phyloP scores from a whole-genome alignment of 2,113 vertebrate genomes.

The Gobius niger region DNA sequence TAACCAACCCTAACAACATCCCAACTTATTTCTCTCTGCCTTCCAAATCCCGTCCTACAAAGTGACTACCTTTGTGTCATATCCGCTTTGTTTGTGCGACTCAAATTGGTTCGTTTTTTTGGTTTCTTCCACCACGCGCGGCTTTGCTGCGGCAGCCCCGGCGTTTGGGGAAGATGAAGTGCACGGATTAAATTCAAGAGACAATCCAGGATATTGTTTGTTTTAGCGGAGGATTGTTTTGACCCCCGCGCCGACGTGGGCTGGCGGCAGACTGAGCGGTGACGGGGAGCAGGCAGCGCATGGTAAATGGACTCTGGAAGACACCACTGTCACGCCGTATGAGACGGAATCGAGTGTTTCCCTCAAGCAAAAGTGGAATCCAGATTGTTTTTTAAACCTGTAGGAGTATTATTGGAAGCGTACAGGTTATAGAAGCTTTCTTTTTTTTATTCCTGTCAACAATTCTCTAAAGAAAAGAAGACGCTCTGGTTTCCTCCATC shows the following conservation, averaged over 20 bases:
- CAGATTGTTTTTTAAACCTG: neutral
- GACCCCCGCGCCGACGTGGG: neutral
- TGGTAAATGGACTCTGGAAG: conserved; percentile 7
- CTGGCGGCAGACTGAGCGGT: conserved; percentile 2
- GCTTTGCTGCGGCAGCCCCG: neutral
- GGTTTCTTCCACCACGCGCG: neutral
- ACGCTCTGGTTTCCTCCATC: too few species aligned
- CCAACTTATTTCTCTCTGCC: neutral
- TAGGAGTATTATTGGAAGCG: neutral
- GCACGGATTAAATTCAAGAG: conserved; percentile 6
- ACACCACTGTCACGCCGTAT: conserved; percentile 1
- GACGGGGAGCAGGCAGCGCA: neutral
- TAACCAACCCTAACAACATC: neutral
- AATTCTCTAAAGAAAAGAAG: too few species aligned
- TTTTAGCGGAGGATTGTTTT: conserved; percentile 5
- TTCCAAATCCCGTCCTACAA: neutral
- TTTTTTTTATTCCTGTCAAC: too few species aligned
- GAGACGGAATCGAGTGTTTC: neutral
- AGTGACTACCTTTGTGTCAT: neutral
- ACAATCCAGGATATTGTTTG: conserved; percentile 7
- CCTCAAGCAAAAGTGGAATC: neutral
- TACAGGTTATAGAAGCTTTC: too few species aligned
- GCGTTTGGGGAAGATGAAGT: neutral
- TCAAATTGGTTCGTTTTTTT: conserved; percentile 5
- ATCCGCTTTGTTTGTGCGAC: conserved; percentile 2